These are phyloP conservation scores for Xenopus petersii DNA, from an alignment of 2,797 vertebrate genomes.

Conservation along the genomic window DNA sequence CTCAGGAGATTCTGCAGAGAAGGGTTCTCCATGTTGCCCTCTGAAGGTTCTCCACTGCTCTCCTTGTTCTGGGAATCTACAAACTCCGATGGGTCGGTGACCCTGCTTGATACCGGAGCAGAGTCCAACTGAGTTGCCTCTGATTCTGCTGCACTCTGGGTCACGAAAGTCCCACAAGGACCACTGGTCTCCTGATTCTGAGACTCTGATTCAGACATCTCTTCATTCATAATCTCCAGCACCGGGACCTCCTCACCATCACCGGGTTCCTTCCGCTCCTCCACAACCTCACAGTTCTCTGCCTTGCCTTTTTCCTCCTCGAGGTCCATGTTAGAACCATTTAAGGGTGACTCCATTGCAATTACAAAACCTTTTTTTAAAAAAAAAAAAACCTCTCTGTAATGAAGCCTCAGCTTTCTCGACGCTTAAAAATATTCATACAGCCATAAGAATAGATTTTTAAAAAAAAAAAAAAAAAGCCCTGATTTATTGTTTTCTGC, in stretches of 20 bases:
- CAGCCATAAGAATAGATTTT: neutral
- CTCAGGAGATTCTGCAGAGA: neutral
- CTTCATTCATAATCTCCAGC: neutral
- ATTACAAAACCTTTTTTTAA: neutral
- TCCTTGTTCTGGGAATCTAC: neutral
- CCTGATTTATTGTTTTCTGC: neutral
- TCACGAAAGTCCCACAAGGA: neutral
- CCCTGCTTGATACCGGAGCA: neutral
- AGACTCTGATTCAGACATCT: neutral
- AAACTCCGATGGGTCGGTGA: neutral
- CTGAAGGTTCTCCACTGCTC: rapidly evolving
- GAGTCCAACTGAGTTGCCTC: constrained; percentile 9
- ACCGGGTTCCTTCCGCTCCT: neutral
- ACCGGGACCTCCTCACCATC: neutral
- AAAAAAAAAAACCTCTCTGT: neutral
- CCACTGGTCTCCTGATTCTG: neutral
- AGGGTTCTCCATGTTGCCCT: neutral
- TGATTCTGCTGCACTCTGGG: neutral
- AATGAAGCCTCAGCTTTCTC: neutral
- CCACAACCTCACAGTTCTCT: neutral
- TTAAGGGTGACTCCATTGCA: constrained; percentile 30
- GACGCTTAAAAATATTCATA: neutral
- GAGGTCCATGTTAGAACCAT: neutral
- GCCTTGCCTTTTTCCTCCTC: neutral
- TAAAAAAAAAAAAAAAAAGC: neutral